Conservation (phyloP, 2,797 vertebrate species). For the Clarias platycephalus region DNA sequence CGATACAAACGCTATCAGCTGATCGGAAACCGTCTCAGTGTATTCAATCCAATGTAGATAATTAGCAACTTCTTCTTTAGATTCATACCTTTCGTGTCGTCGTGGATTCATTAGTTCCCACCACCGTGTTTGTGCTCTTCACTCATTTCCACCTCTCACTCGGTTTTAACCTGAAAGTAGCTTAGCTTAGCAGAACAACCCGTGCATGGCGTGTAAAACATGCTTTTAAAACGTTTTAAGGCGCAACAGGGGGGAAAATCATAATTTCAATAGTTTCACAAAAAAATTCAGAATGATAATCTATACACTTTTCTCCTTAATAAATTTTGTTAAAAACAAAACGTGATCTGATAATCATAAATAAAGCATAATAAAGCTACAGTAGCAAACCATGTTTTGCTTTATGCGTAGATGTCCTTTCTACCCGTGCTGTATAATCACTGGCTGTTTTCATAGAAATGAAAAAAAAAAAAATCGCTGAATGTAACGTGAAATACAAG, state of each 20-base stretch:
- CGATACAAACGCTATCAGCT: constrained; percentile 37
- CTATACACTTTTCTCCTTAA: background rate
- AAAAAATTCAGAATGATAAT: background rate
- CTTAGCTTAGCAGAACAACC: constrained; percentile 45
- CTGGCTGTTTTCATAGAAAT: constrained; percentile 27
- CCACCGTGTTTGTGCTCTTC: constrained; percentile 31
- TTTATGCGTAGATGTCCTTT: constrained; percentile 26
- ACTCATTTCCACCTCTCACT: constrained; percentile 26
- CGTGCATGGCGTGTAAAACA: constrained; percentile 44
- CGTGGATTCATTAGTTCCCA: constrained; percentile 32
- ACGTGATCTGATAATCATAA: background rate
- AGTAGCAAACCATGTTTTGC: constrained; percentile 22
- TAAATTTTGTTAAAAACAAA: background rate
- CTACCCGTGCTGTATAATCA: constrained; percentile 15
- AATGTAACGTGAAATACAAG: constrained; percentile 42
- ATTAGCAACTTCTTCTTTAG: constrained; percentile 21
- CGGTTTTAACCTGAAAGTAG: constrained; percentile 33
- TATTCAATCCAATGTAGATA: constrained; percentile 27
- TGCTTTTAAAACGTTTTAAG: constrained; percentile 25
- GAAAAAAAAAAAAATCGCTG: background rate
- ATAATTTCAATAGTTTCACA: background rate
- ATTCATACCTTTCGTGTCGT: constrained; percentile 18
- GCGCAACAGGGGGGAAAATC: background rate
- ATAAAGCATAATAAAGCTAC: constrained; percentile 1
- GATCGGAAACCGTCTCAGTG: constrained; percentile 14